Evolutionary conservation across 2,888 invertebrate genomes (phyloP).

Genomic region (Ypsolopha scabrella): DNA sequence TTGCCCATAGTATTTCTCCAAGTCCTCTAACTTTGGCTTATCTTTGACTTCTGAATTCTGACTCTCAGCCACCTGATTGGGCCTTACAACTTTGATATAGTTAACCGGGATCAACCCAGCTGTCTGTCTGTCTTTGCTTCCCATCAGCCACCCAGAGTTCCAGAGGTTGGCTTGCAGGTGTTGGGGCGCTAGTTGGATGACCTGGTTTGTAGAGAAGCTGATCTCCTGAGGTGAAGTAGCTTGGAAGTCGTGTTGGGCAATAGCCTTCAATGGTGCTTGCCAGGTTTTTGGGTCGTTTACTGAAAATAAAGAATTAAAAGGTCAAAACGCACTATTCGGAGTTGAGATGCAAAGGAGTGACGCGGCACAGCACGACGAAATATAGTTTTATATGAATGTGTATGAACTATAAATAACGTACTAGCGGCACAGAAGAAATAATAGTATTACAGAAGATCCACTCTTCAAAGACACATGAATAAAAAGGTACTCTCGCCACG

Average conservation of each 20-base stretch:
- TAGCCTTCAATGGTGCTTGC: constrained; percentile 75
- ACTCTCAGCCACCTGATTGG: constrained; percentile 9
- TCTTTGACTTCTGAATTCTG: constrained; percentile 6
- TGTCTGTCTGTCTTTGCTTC: constrained; percentile 53
- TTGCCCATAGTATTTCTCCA: constrained; percentile 24
- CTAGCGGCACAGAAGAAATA: too few species aligned
- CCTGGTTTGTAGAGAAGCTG: constrained; percentile 80
- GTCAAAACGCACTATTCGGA: too few species aligned
- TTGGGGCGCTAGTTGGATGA: constrained; percentile 84
- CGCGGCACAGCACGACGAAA: too few species aligned
- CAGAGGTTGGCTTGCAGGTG: constrained; percentile 79
- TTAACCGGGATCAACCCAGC: constrained; percentile 76
- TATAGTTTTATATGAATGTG: too few species aligned
- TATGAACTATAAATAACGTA: too few species aligned
- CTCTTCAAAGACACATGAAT: too few species aligned
- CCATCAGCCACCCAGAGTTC: constrained; percentile 78
- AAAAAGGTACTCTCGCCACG: too few species aligned
- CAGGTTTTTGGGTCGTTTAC: constrained; percentile 77
- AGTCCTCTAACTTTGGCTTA: constrained; percentile 14
- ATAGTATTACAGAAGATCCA: too few species aligned
- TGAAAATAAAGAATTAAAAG: constrained; percentile 30
- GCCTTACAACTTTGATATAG: constrained; percentile 60
- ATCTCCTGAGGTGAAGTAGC: constrained; percentile 81
- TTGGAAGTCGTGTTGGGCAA: constrained; percentile 81
- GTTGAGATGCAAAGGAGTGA: too few species aligned